Evolutionary conservation across 2,797 vertebrate species (phyloP), one percentile per base, ranked within the genome.

Genomic region (Kryptopterus vitreolus): DNA sequence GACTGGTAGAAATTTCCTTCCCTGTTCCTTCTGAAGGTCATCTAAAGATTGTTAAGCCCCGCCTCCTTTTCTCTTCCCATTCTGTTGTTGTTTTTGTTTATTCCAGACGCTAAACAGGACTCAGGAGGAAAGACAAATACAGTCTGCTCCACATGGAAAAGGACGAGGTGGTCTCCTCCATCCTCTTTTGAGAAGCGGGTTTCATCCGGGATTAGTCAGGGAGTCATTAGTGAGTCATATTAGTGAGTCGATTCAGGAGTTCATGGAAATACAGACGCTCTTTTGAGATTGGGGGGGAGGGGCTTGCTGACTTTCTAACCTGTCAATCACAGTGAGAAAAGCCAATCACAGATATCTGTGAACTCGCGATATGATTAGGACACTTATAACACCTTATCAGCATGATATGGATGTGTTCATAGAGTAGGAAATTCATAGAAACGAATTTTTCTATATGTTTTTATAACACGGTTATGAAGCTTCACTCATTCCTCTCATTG

Each of bases 141-240:
- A 70, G 72, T 11, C 16, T 59, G 29, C 20, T 80, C 76, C 87
- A 82, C 83, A 82, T 84, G 82, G 82, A 33, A 7, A 53, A 66
- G 71, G 79, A 78, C 85, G 82, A n/a, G 86, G 84, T 84, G 87
- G 86, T 86, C 85, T 70, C 15, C n/a, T 10, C 38, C 38, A 43
- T 43, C 11, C 6, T n/a, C 2, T 52, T 81, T 81, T 81, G 18
- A 35, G 20, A 72, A 35, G 31, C 1, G 10, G 12, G 7, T 22
- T 70, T 52, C 31, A 20, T 52, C 16, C 48, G 12, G 68, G 46
- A 16, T 31, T 31, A 31, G 16, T 31, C 12, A 31, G 1, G 0
- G 10, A 52, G n/a, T n/a, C n/a, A 12, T 31, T 20, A 22, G 16
- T 31, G 12, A 31, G 3, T 0, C 4, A 52, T 22, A 4, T 12